Base-by-base conservation (phyloP, 2,888 invertebrate genomes). In the Caenorhabditis macrosperma region DNA sequence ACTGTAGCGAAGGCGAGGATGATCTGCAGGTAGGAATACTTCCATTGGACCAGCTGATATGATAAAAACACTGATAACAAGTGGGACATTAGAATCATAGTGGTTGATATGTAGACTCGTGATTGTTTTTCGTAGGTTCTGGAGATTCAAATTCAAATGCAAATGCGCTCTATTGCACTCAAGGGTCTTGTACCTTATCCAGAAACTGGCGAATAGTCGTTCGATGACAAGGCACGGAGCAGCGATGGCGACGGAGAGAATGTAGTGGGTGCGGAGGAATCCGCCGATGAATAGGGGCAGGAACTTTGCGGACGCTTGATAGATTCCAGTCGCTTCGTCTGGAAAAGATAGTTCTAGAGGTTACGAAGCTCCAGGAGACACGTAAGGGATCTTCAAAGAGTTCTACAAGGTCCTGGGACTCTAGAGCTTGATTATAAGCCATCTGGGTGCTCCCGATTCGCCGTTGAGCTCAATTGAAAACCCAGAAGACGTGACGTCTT, bases 111-210 rank as follows among this genome's bases (percentile, higher is more conserved):
- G 17, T 60, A 69, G 15, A 69, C 24, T 15, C 69, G 28, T 1
- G 69, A 60, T 5, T 44, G 52, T 33, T 69, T 69, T 33, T 69
- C 69, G 38, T 69, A 69, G 7, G 69, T 52, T 52, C 67, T 57
- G 35, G 22, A 63, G n/a, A 50, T 20, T 12, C 9, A 41, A 59
- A 38, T 6, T 46, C 33, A 46, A 22, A 3, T 10, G 7, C 2
- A 24, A 46, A 46, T 20, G 20, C 22, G n/a, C 6, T 7, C 7
- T n/a, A 30, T 5, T 10, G 17, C 6, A 9, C 38, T 38, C 41
- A n/a, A n/a, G n/a, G n/a, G n/a, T n/a, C n/a, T n/a, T n/a, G 17
- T 17, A 66, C 66, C 57, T 57, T 12, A 69, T 60, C 10, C 35
- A 50, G 20, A 69, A 20, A 44, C 69, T 69, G 0, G 69, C 69